Conservation (phyloP, 2,113 vertebrate species). For the Onychostruthus taczanowskii region DNA sequence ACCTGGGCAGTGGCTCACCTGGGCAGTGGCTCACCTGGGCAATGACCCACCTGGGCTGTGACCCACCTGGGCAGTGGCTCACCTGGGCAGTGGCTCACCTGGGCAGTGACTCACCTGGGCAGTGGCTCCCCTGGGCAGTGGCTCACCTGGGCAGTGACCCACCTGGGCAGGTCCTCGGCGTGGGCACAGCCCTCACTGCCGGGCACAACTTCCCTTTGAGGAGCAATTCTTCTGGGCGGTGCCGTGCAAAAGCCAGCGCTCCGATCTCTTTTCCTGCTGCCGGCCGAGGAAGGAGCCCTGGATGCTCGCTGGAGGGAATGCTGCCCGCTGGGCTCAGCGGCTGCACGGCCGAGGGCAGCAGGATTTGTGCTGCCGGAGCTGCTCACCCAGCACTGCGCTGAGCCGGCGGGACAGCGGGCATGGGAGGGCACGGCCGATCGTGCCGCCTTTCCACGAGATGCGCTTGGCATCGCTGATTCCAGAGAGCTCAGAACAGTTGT, state of each 20-base stretch:
- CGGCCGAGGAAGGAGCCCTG: neutral
- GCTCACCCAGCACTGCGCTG: neutral
- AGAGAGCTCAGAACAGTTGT: neutral
- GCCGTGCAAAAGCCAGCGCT: neutral
- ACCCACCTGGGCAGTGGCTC: neutral
- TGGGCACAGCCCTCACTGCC: neutral
- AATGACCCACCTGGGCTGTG: no score
- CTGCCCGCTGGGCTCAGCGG: fast-evolving
- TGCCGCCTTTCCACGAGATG: fast-evolving
- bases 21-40: neutral
- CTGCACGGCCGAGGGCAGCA: neutral
- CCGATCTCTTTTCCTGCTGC: fast-evolving
- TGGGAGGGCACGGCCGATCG: fast-evolving
- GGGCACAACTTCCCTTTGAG: fast-evolving
- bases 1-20: neutral
- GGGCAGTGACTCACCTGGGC: neutral
- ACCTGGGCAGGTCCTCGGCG: neutral
- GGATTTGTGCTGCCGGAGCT: neutral
- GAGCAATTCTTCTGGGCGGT: neutral
- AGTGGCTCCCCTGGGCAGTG: no score
- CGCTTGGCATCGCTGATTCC: fast-evolving
- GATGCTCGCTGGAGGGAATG: fast-evolving
- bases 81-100: neutral
- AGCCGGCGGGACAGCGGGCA: neutral
- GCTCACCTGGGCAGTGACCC: neutral